phyloP scores from a whole-genome alignment of 2,113 vertebrate species.

The Rhinolophus sinicus region DNA sequence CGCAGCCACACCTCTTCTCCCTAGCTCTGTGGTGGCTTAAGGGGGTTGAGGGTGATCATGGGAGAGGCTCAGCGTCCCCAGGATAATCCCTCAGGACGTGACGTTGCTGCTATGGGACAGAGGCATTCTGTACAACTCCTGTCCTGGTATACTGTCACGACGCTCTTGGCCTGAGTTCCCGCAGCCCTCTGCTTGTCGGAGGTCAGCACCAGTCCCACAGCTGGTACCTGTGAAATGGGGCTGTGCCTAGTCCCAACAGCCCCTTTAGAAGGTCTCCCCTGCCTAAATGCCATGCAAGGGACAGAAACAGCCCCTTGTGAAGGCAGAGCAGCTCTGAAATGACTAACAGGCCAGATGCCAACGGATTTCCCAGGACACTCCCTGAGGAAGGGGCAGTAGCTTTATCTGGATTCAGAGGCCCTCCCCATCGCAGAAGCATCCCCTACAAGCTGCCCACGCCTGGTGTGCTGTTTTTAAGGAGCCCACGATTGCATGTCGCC shows the following conservation, averaged over 20 bases:
- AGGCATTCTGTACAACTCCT: too few relatives aligned
- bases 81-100: fast-evolving
- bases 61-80: background rate
- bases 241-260: background rate
- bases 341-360: background rate
- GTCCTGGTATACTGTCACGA: fast-evolving
- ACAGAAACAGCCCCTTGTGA: background rate
- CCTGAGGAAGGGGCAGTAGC: background rate
- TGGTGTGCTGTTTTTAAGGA: background rate
- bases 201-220: too few relatives aligned
- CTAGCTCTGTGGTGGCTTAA: background rate
- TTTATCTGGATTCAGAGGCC: background rate
- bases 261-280: background rate
- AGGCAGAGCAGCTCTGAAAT: background rate
- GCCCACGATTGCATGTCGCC: background rate
- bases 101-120: fast-evolving
- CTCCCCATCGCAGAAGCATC: too few relatives aligned
- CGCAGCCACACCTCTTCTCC: background rate
- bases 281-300: background rate
- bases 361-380: background rate
- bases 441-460: fast-evolving
- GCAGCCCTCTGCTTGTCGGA: background rate
- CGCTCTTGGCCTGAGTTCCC: background rate
- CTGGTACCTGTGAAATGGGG: fast-evolving
- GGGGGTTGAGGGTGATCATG: background rate